Percentiles rank a stretch among this genome's conserved stretches.
These are phyloP conservation scores for Aurelia sp. DNA, from an alignment of 30 jellyfish, hydroid and myxozoan species.

Conservation along the genomic window DNA sequence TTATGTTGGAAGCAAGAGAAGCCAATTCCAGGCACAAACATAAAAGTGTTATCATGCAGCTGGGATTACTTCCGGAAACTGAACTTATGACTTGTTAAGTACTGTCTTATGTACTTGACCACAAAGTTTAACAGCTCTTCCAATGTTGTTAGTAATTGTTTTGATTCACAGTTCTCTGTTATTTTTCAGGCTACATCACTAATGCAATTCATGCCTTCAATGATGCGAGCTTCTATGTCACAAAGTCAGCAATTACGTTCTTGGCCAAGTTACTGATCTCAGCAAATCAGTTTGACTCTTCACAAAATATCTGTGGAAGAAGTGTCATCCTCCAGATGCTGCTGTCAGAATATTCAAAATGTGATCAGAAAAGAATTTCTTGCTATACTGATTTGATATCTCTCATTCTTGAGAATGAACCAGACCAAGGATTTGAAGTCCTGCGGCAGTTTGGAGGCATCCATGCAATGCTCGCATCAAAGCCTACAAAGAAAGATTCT, in stretches of 20 bases:
- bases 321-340: background rate
- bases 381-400: constrained; percentile 1
- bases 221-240: constrained; percentile 55
- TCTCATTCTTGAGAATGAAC: constrained; percentile 3
- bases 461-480: background rate
- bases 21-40: too few relatives aligned
- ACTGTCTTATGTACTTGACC: too few relatives aligned
- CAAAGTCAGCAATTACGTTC: constrained; percentile 38
- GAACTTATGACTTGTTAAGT: too few relatives aligned
- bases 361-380: background rate
- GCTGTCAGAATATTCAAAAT: background rate
- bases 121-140: too few relatives aligned
- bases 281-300: background rate
- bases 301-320: background rate
- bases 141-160: too few relatives aligned
- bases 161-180: background rate
- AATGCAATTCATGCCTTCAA: constrained; percentile 27
- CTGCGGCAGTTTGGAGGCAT: constrained; percentile 33
- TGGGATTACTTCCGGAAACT: too few relatives aligned
- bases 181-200: background rate
- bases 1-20: too few relatives aligned
- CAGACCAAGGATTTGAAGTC: background rate
- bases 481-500: background rate
- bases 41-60: too few relatives aligned
- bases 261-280: constrained; percentile 1